Evolutionary conservation across 35 echinoderm and acorn worm genomes (phyloP).

Genomic region (Eucidaris tribuloides): DNA sequence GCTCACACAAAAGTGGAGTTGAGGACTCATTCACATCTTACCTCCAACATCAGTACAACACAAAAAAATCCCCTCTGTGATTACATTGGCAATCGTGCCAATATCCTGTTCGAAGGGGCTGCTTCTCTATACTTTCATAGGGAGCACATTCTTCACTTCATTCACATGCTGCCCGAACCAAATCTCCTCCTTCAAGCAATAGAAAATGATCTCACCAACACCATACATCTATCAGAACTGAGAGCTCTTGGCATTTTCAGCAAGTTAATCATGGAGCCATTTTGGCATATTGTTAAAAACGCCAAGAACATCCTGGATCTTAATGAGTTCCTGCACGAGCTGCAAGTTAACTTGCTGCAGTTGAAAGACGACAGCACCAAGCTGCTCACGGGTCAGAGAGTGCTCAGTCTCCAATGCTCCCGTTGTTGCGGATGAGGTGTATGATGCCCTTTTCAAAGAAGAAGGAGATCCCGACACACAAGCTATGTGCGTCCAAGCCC

Average conservation of each 20-base stretch:
- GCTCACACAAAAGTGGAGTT: conserved; percentile 45
- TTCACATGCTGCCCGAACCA: conserved; percentile 7
- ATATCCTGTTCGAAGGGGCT: conserved; percentile 50
- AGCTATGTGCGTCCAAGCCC: conserved; percentile 32
- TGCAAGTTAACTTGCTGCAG: conserved; percentile 14
- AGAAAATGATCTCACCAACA: conserved; percentile 15
- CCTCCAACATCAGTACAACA: neutral
- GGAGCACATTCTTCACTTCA: conserved; percentile 38
- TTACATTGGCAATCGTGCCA: conserved; percentile 49
- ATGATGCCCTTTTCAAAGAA: conserved; percentile 4
- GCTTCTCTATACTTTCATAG: conserved; percentile 48
- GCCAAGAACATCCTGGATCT: conserved; percentile 20
- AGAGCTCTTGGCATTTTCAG: conserved; percentile 41
- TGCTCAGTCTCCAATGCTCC: neutral
- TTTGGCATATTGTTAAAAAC: conserved; percentile 11
- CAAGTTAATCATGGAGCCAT: conserved; percentile 25
- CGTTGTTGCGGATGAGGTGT: neutral
- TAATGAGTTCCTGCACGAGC: neutral
- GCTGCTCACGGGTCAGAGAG: conserved; percentile 19
- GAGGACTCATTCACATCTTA: conserved; percentile 29
- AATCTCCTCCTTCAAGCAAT: conserved; percentile 47
- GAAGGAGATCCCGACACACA: conserved; percentile 28
- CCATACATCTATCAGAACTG: conserved; percentile 18
- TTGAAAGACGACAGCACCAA: conserved; percentile 17
- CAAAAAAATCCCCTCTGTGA: neutral